A percentile compares a stretch with the other conserved stretches of the same genome.
Evolutionary conservation across 2,888 invertebrate species (phyloP).

Genomic region (Patella depressa): DNA sequence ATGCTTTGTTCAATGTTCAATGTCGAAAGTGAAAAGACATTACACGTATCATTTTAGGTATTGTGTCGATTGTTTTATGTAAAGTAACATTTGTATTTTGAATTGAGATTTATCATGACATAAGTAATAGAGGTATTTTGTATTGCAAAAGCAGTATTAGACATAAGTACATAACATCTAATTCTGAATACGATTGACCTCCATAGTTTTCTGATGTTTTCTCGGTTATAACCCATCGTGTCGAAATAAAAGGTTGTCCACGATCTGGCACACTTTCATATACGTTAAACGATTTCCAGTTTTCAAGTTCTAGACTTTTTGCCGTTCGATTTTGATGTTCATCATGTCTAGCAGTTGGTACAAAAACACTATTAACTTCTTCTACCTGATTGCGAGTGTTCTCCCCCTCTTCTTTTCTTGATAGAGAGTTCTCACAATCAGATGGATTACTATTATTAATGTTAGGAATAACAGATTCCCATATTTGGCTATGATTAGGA

Average conservation of each 20-base stretch:
- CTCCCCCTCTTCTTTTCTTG: not conserved
- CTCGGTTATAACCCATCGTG: not conserved
- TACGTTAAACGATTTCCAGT: not conserved
- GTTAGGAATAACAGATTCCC: not conserved
- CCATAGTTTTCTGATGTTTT: not conserved
- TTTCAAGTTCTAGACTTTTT: not conserved
- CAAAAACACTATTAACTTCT: constrained; percentile 2
- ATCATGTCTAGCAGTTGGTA: not conserved
- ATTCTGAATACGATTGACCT: too few relatives aligned
- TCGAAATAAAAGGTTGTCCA: not conserved
- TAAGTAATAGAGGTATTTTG: too few relatives aligned
- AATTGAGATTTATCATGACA: too few relatives aligned
- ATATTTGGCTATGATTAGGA: not conserved
- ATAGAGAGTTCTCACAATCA: not conserved
- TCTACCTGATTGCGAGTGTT: not conserved
- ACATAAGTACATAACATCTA: too few relatives aligned
- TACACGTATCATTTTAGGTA: too few relatives aligned
- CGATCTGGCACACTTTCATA: constrained; percentile 3
- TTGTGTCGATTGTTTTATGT: too few relatives aligned
- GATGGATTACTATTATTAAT: too few relatives aligned
- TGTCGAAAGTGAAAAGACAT: too few relatives aligned
- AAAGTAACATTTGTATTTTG: too few relatives aligned
- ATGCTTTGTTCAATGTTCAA: too few relatives aligned
- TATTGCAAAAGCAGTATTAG: too few relatives aligned
- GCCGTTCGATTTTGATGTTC: not conserved